Base-by-base conservation (phyloP, 2,888 invertebrate genomes). In the Poecilobothrus nobilitatus region DNA sequence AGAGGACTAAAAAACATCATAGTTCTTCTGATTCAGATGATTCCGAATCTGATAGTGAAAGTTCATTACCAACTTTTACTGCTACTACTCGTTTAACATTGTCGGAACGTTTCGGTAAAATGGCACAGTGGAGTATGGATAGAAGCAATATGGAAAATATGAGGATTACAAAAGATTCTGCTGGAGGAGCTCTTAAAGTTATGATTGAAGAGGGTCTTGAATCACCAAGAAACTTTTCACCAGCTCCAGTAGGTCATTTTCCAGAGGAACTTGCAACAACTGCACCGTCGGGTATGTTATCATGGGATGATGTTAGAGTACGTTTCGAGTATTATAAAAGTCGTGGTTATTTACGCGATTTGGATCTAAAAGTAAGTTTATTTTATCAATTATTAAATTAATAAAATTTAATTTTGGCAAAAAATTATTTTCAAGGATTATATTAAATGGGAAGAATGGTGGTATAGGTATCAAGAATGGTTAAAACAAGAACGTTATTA, bases 361-460 rank as follows among this genome's bases (percentile, higher is more conserved):
- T 80, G 75, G 80, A 81, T 75, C 74, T 81, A 22, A 81, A 82
- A 79, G 80, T 81, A 66, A 63, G 62, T n/a, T 4, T 27, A 5
- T 27, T 27, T 4, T 27, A 27, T 27, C 5, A 10, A 63, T 10
- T 65, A 44, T 20, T 34, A 66, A 34, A 41, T 20, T n/a, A 63
- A 22, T 5, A 63, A 20, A 41, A 1, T 63, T 67, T 68, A 18
- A 21, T 41, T 15, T 64, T 62, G 61, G 1, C 66, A 8, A 12
- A 33, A 41, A 41, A 34, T 37, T 20, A 53, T 68, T 37, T 41
- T 21, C 33, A 67, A 92, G 75, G 94, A 94, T 80, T 94, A 94
- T 79, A 87, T 94, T 71, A 94, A 94, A 80, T 94, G 94, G 94
- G 94, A 94, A 81, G 93, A 94, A 79, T 94, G 94, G 94, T 94